phyloP scores from a whole-genome alignment of 2,888 invertebrate genomes.

The Pelosia muscerda region DNA sequence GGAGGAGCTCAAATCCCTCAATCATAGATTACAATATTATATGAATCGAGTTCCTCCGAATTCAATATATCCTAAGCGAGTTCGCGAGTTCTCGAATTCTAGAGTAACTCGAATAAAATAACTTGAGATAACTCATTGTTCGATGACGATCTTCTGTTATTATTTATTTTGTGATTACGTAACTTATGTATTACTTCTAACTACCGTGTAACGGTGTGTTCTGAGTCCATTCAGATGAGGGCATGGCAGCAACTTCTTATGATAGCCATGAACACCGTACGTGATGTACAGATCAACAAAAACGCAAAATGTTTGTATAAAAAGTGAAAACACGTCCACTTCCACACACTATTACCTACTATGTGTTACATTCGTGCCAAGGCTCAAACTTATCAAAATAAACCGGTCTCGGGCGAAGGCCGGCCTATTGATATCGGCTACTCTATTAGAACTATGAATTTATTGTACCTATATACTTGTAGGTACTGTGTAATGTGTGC shows the following conservation, averaged over 20 bases:
- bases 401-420: slow-evolving; percentile 43
- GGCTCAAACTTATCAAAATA: slow-evolving; percentile 48
- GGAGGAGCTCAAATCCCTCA: too few species aligned
- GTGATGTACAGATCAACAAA: slow-evolving; percentile 11
- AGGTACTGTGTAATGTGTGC: neutral
- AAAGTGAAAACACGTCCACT: slow-evolving; percentile 47
- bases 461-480: neutral
- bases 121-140: too few species aligned
- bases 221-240: neutral
- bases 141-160: neutral
- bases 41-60: too few species aligned
- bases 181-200: neutral
- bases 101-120: too few species aligned
- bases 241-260: neutral
- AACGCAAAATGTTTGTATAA: slow-evolving; percentile 33
- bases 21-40: too few species aligned
- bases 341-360: too few species aligned
- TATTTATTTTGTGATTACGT: neutral
- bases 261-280: slow-evolving; percentile 6
- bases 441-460: slow-evolving; percentile 18
- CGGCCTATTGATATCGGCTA: slow-evolving; percentile 34
- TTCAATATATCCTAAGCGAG: too few species aligned
- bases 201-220: neutral
- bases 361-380: slow-evolving; percentile 45
- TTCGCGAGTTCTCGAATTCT: too few species aligned